Conservation (phyloP, 2,113 vertebrate species). For the Corapipo altera region DNA sequence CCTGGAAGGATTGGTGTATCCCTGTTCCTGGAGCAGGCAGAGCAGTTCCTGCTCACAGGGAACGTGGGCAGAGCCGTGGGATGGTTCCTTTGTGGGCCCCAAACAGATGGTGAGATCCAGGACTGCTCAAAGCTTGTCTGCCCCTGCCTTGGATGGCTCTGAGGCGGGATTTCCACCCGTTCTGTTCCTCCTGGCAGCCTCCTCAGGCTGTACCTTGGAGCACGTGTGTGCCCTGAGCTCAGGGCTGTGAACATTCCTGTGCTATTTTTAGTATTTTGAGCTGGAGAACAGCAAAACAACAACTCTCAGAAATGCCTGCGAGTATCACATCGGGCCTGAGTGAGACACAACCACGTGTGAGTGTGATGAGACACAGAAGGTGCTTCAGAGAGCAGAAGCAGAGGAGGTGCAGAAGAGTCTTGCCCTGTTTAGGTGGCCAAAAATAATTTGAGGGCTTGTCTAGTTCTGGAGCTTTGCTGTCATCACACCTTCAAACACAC, state of each 20-base stretch:
- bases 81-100: background rate
- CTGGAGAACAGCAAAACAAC: background rate
- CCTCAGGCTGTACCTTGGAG: background rate
- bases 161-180: background rate
- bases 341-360: background rate
- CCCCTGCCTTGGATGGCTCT: background rate
- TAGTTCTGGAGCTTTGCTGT: background rate
- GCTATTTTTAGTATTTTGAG: background rate
- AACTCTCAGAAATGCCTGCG: background rate
- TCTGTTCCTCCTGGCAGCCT: background rate
- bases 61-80: background rate
- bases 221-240: accelerated
- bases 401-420: background rate
- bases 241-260: accelerated
- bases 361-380: background rate
- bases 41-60: background rate
- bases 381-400: background rate
- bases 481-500: accelerated
- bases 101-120: background rate
- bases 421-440: accelerated
- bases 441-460: background rate
- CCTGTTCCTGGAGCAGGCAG: background rate
- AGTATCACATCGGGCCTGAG: too few species aligned
- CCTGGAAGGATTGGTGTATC: background rate
- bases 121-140: background rate